These are phyloP conservation scores for Promerops cafer DNA, from an alignment of 2,113 vertebrate genomes.

Conservation along the genomic window DNA sequence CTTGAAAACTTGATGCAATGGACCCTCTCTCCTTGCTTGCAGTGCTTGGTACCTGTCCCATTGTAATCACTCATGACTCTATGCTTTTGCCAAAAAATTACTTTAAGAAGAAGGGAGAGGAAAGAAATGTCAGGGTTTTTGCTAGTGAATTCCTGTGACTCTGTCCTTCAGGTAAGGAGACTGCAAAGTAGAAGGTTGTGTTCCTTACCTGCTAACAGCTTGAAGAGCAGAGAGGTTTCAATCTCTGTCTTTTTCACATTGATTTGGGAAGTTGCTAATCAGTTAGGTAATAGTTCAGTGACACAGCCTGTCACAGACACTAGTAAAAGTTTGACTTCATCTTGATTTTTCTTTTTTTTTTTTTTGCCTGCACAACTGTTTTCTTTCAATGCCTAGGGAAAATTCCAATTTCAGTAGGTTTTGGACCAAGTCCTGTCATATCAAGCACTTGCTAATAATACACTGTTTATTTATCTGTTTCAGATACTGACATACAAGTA, in stretches of 20 bases:
- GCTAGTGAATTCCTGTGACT: background rate
- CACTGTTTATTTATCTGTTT: background rate
- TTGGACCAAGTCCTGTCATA: background rate
- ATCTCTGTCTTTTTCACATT: background rate
- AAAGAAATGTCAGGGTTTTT: background rate
- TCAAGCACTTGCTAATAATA: background rate
- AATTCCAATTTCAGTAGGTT: background rate
- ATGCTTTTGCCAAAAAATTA: background rate
- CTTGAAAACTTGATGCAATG: background rate
- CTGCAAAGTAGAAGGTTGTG: background rate
- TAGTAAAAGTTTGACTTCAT: background rate
- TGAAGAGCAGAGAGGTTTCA: background rate
- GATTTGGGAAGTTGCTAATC: background rate
- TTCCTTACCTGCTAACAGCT: background rate
- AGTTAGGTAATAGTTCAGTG: background rate
- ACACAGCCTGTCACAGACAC: background rate
- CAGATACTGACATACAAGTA: background rate
- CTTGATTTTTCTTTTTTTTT: background rate
- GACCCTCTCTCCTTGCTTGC: fast-evolving
- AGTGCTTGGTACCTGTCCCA: background rate
- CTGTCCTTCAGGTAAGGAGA: background rate
- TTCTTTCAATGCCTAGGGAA: background rate
- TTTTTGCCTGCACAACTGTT: background rate
- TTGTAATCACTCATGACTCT: background rate
- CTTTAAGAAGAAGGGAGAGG: background rate